phyloP scores from a whole-genome alignment of 2,113 vertebrate species.

The Formicarius rufipectus region DNA sequence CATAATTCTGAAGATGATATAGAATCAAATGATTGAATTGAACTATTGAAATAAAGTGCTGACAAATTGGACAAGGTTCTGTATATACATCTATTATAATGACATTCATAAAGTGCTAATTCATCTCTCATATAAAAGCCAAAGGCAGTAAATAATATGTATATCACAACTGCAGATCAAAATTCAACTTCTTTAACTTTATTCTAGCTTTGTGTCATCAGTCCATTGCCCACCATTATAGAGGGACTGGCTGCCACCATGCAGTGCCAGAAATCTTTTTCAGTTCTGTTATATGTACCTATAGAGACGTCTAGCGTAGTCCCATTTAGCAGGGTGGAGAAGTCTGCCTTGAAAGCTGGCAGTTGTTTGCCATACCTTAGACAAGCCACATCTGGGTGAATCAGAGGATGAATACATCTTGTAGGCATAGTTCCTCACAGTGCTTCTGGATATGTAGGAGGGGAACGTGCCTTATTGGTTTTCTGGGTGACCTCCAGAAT shows the following conservation, averaged over 20 bases:
- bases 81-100: background rate
- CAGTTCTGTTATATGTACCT: background rate
- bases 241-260: background rate
- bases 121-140: background rate
- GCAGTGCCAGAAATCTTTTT: background rate
- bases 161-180: background rate
- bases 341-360: background rate
- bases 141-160: background rate
- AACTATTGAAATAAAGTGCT: background rate
- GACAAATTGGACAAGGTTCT: background rate
- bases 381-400: background rate
- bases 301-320: background rate
- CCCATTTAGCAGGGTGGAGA: background rate
- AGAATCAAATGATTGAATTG: background rate
- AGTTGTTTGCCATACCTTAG: background rate
- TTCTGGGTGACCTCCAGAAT: background rate
- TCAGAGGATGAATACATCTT: background rate
- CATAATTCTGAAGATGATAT: background rate
- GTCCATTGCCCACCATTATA: background rate
- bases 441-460: background rate
- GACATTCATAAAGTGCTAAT: background rate
- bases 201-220: background rate
- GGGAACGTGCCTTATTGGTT: background rate
- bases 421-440: background rate
- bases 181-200: background rate